Evolutionary conservation across 2,888 invertebrate species (phyloP), one percentile per base, ranked within the genome.

Genomic region (Mythimna pallens): DNA sequence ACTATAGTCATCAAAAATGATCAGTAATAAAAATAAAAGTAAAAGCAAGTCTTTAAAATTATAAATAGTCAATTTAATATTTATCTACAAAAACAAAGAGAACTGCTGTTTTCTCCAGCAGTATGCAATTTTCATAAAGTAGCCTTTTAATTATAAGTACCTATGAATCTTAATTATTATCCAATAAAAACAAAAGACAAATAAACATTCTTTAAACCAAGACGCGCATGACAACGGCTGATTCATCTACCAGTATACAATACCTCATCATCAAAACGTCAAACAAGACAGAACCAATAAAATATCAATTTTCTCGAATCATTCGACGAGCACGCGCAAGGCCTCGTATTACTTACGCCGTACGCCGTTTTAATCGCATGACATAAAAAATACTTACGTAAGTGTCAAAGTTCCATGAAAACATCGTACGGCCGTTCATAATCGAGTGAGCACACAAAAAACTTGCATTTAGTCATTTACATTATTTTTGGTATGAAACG

Each of bases 331-430:
- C 20, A 74, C 75, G 66, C 71, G 82, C 86, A 83, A 85, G 82
- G 81, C 81, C 82, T 85, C 79, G 50, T 80, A 83, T 82, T 80
- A 83, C 87, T 84, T 86, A 82, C 83, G 82, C 75, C 78, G 79
- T 86, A 82, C 83, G 81, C 73, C 78, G 79, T 81, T 87, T 86
- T 88, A 88, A 89, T 89, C 83, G 75, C 73, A 80, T 66, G 78
- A 84, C 78, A 88, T 89, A 92, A 92, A 92, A 92, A 92, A 86
- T 82, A 80, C 86, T 93, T 92, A 92, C 93, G 93, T 92, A 92
- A 93, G 92, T 93, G 93, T 88, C 89, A 91, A 90, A 90, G 88
- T 90, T 86, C 88, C 72, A 79, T 80, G 87, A 86, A 87, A 83
- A 85, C 81, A 74, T 66, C 74, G 64, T 77, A 58, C 66, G 61